Base-by-base conservation (phyloP, 2,888 invertebrate species). In the Sminthurinus aureus region DNA sequence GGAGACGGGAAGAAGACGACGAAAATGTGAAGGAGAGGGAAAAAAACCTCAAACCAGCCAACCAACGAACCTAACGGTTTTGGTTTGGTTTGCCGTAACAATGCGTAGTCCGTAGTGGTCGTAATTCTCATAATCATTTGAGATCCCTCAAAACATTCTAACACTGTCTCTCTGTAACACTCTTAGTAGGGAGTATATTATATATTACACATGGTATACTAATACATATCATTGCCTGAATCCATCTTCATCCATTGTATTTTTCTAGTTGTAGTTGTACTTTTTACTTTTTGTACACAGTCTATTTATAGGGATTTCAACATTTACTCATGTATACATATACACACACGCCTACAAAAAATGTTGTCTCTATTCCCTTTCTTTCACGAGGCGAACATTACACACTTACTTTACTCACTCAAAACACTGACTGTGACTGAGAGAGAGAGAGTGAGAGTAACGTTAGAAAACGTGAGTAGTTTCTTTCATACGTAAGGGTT, bases 11-110 rank as follows among this genome's bases (percentile, higher is more conserved):
- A 38, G 38, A 75, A 20, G 76, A 76, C 38, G 38, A 38, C 38
- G 38, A 38, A 50, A 76, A 50, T 13, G 50, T n/a, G 38, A 71
- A 71, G 71, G n/a, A 71, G 24, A 71, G 18, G 22, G 71, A 71
- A 24, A 71, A 58, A 58, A 58, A 58, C 58, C 58, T 9, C 58
- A 58, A 58, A 13, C 58, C 18, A 58, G 18, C 58, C 38, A 38
- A 38, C 38, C 38, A 38, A 38, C 38, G 38, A 38, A 38, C 38
- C 38, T 38, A 38, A 38, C 38, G 38, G 38, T 38, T 38, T 38
- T 38, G 58, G 58, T 58, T 58, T 58, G 58, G 18, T 18, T 58
- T 15, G 58, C 38, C 38, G 18, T 13, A 58, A 58, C 13, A 15
- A 58, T 58, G 58, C 58, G 9, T 8, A 11, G 13, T 52, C 52